Evolutionary conservation across 2,113 vertebrate species (phyloP).

Genomic region (Crocuta crocuta): DNA sequence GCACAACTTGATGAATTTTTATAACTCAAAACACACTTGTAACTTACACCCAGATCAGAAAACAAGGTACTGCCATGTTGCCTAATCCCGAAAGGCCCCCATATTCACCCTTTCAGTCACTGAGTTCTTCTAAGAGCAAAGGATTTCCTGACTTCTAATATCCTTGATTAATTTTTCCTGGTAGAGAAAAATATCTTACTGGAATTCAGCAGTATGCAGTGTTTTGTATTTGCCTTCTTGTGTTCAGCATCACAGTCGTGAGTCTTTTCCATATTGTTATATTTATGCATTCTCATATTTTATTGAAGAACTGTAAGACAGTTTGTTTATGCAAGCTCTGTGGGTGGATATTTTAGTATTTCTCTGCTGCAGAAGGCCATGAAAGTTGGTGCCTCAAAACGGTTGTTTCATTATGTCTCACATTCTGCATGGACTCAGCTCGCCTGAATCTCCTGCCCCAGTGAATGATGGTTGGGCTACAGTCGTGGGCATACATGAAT

Average conservation of each 20-base stretch:
- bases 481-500: neutral
- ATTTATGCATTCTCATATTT: neutral
- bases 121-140: neutral
- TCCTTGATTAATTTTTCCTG: neutral
- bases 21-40: neutral
- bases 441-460: neutral
- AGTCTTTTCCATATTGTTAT: neutral
- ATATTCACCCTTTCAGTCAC: neutral
- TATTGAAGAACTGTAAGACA: neutral
- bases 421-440: neutral
- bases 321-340: neutral
- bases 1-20: neutral
- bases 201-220: neutral
- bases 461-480: neutral
- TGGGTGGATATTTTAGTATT: neutral
- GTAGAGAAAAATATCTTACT: neutral
- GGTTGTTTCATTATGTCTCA: neutral
- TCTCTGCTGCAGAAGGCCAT: neutral
- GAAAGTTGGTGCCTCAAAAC: neutral
- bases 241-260: neutral
- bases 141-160: neutral
- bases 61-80: neutral
- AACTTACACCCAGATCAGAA: neutral
- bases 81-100: neutral
- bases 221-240: neutral